Percentiles rank a stretch among this genome's conserved stretches.
These are phyloP conservation scores for Nibea coibor DNA, from an alignment of 2,113 vertebrate species.

Conservation along the genomic window DNA sequence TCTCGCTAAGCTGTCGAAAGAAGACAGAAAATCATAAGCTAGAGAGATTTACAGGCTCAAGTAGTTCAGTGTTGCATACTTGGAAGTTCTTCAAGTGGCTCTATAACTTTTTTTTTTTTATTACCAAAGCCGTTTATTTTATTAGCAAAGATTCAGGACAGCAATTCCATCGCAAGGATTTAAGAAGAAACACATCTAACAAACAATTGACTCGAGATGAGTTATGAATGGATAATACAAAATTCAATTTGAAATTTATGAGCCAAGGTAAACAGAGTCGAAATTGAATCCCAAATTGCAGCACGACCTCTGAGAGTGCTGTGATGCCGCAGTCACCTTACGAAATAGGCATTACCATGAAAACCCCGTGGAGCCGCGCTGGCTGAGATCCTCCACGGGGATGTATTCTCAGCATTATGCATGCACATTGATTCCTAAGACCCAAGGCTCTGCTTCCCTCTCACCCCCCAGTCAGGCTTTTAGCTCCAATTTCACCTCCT, in stretches of 20 bases:
- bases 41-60: neutral
- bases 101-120: slow-evolving; percentile 1
- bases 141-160: neutral
- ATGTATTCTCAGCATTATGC: slow-evolving; percentile 42
- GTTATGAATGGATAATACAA: neutral
- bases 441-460: slow-evolving; percentile 18
- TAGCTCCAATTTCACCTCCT: slow-evolving; percentile 44
- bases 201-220: neutral
- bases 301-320: slow-evolving; percentile 4
- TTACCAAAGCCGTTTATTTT: slow-evolving; percentile 9
- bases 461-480: slow-evolving; percentile 33
- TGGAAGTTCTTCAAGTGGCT: slow-evolving; percentile 19
- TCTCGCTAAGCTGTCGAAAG: neutral
- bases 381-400: slow-evolving; percentile 29
- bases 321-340: slow-evolving; percentile 14
- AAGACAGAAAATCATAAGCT: neutral
- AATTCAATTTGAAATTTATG: neutral
- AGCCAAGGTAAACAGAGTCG: slow-evolving; percentile 7
- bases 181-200: neutral
- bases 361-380: slow-evolving; percentile 13
- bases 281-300: slow-evolving; percentile 19
- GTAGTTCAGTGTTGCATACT: neutral
- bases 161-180: neutral
- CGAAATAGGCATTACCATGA: slow-evolving; percentile 39
- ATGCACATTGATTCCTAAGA: slow-evolving; percentile 52